phyloP scores from a whole-genome alignment of 2,888 invertebrate species.

The Cordilura impudica region DNA sequence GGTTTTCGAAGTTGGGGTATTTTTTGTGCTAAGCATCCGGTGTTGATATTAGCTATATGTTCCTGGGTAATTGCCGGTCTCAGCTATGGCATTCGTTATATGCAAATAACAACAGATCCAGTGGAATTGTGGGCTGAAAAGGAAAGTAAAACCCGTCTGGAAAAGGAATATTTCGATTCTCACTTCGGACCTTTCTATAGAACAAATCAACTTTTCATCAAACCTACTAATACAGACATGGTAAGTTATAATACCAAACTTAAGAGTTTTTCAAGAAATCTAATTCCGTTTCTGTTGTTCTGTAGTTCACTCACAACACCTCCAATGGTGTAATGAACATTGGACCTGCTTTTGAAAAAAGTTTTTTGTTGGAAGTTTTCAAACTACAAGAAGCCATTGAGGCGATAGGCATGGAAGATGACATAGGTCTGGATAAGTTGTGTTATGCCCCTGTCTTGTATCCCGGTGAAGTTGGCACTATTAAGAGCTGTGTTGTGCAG shows the following conservation, averaged over 20 bases:
- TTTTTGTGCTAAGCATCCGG: slow-evolving; percentile 84
- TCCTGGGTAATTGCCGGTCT: slow-evolving; percentile 81
- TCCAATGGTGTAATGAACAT: slow-evolving; percentile 79
- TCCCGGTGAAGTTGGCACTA: slow-evolving; percentile 80
- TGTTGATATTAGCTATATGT: slow-evolving; percentile 82
- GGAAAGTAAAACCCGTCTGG: slow-evolving; percentile 86
- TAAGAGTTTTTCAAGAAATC: neutral
- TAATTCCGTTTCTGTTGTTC: too few relatives aligned
- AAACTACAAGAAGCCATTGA: slow-evolving; percentile 84
- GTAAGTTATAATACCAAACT: slow-evolving; percentile 74
- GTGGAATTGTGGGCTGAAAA: slow-evolving; percentile 96
- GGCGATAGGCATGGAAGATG: slow-evolving; percentile 79
- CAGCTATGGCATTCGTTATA: slow-evolving; percentile 82
- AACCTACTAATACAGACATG: slow-evolving; percentile 80
- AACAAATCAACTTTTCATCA: slow-evolving; percentile 92
- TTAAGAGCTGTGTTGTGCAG: slow-evolving; percentile 87
- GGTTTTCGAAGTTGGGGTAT: slow-evolving; percentile 78
- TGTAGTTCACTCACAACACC: slow-evolving; percentile 77
- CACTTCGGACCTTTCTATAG: slow-evolving; percentile 94
- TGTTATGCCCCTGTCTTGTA: slow-evolving; percentile 91
- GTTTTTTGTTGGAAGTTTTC: slow-evolving; percentile 86
- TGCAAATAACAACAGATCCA: slow-evolving; percentile 91
- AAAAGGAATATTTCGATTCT: slow-evolving; percentile 92
- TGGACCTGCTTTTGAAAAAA: slow-evolving; percentile 88
- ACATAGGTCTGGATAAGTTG: slow-evolving; percentile 82